A percentile compares a stretch with the other conserved stretches of the same genome.
Evolutionary conservation across 2,113 vertebrate genomes (phyloP).

Genomic region (Scomber scombrus): DNA sequence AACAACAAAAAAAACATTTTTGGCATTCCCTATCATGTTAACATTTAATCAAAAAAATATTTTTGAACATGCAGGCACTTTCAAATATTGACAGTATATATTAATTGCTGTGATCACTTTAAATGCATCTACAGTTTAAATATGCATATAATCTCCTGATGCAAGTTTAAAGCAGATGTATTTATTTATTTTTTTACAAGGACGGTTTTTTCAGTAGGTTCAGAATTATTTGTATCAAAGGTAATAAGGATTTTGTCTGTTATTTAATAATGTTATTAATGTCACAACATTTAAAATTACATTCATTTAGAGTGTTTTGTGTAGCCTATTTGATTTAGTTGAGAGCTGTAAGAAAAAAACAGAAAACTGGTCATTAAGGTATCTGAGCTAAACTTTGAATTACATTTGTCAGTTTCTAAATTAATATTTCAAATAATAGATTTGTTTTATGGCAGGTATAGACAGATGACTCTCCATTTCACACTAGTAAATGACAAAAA

Average conservation of each 20-base stretch:
- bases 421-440: not conserved
- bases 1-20: not conserved
- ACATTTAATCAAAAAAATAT: not conserved
- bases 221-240: not conserved
- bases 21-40: not conserved
- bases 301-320: not conserved
- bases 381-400: not conserved
- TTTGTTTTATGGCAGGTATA: not conserved
- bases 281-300: not conserved
- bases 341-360: not conserved
- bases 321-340: not conserved
- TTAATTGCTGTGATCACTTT: too few relatives aligned
- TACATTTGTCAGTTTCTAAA: not conserved
- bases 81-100: too few relatives aligned
- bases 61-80: not conserved
- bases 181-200: not conserved
- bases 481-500: not conserved
- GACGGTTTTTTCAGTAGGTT: too few relatives aligned
- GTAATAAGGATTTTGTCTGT: not conserved
- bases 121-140: not conserved
- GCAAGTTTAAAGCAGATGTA: not conserved
- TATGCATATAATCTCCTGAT: not conserved
- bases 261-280: not conserved
- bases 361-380: not conserved
- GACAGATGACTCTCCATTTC: not conserved